Evolutionary conservation across 2,797 vertebrate genomes (phyloP), one percentile per base, ranked within the genome.

Genomic region (Coracias cyanogaster): DNA sequence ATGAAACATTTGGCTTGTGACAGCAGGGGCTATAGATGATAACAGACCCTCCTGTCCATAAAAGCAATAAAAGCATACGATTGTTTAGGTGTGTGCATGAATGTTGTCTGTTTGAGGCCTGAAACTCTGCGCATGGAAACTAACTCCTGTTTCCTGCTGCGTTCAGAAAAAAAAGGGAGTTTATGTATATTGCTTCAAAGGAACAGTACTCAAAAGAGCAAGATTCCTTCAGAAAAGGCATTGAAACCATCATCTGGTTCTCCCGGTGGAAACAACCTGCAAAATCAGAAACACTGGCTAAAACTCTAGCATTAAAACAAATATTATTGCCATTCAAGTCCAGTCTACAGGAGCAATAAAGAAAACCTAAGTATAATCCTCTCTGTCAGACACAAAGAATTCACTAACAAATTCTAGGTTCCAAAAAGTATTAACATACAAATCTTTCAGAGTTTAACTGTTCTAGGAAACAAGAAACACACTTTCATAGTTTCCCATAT

Each of bases 1-100:
- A 82, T 66, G 25, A 85, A 92, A 85, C 37, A 77, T 55, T 33
- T 73, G n/a, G 21, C 25, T 77, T 84, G 48, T 86, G 86, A 66
- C 91, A 92, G 71, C 60, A 79, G 70, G 41, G 13, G 29, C n/a
- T 76, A 20, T 5, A 86, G 78, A 86, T 69, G n/a, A 69, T 70
- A 90, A 84, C 21, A 82, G 70, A 43, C 49, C 33, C n/a, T 92
- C 46, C 39, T 62, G 46, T 66, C 29, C 43, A 66, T 55, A 79
- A 70, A 90, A 48, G 58, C 65, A 84, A 67, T 41, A 49, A 31
- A 2, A 55, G 52, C 35, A 31, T 25, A 45, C 0, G 1, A 12
- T 3, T 9, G 45, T 26, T 5, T 57, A n/a, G 9, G 4, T 45
- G 5, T 28, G 20, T 41, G 48, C 0, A 0, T 57, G 41, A 73